These are phyloP conservation scores for Acipenser oxyrinchus DNA, from an alignment of 2,797 vertebrate species.

Conservation along the genomic window DNA sequence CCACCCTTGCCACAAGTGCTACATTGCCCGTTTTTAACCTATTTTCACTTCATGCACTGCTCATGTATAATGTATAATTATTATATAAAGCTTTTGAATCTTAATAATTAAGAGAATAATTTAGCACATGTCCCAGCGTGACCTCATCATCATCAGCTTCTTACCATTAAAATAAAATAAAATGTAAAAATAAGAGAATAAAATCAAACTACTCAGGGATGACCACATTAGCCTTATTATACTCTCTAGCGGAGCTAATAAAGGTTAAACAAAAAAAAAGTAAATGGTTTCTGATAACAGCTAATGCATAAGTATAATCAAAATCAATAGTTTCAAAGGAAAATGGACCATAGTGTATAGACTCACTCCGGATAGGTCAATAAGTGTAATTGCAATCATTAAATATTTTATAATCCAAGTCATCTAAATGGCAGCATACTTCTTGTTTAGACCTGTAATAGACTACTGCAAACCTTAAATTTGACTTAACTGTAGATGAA, in stretches of 20 bases:
- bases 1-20: no score
- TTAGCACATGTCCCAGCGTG: background rate
- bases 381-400: constrained; percentile 10
- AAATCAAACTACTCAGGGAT: constrained; percentile 9
- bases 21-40: no score
- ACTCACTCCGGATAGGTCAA: constrained; percentile 1
- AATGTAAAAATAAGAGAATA: background rate
- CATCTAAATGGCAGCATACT: background rate
- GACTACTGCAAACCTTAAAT: background rate
- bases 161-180: constrained; percentile 6
- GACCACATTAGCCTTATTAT: constrained; percentile 5
- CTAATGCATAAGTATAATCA: constrained; percentile 6
- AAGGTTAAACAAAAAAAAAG: background rate
- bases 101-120: background rate
- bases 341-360: constrained; percentile 5
- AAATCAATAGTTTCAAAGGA: constrained; percentile 7
- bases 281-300: constrained; percentile 4
- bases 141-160: background rate
- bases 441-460: background rate
- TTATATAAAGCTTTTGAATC: background rate
- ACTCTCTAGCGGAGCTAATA: constrained; percentile 1
- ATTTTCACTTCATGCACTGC: no score
- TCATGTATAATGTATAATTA: background rate
- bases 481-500: background rate
- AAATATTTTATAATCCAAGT: constrained; percentile 10